Evolutionary conservation across 1,140 invertebrate genomes (phyloP).

Genomic region (Semibalanus balanoides): DNA sequence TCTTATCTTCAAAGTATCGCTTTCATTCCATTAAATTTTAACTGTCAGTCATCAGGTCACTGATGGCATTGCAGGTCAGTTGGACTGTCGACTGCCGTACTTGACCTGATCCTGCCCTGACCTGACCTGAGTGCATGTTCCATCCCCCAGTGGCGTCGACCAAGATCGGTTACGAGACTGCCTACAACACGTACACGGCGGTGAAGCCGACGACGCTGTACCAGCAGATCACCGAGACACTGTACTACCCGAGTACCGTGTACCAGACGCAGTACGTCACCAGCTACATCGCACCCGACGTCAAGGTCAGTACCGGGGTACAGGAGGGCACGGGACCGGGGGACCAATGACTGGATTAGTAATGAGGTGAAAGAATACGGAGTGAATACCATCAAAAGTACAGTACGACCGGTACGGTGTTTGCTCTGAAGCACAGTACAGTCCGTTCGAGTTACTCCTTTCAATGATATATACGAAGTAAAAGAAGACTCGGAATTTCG

Average conservation of each 20-base stretch:
- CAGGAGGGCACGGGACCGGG: not conserved
- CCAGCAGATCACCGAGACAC: conserved; percentile 15
- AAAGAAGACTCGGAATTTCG: too few relatives aligned
- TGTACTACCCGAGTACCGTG: conserved; percentile 16
- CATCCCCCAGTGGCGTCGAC: not conserved
- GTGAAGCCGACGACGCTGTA: conserved; percentile 16
- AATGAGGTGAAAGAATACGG: not conserved
- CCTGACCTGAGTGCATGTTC: too few relatives aligned
- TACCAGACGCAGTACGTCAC: conserved; percentile 15
- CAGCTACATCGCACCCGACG: conserved; percentile 10
- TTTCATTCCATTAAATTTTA: too few relatives aligned
- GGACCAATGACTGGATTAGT: too few relatives aligned
- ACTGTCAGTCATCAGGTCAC: too few relatives aligned
- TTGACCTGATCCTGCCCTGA: too few relatives aligned
- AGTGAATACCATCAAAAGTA: not conserved
- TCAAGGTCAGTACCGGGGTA: not conserved
- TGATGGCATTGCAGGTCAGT: too few relatives aligned
- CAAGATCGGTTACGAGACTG: not conserved
- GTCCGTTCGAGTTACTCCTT: too few relatives aligned
- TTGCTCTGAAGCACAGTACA: not conserved
- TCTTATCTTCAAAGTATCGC: too few relatives aligned
- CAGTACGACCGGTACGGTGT: not conserved
- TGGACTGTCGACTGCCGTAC: too few relatives aligned
- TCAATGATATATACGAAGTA: too few relatives aligned
- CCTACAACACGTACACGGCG: conserved; percentile 8